phyloP scores from a whole-genome alignment of 2,797 vertebrate genomes.

The Amblyraja radiata region DNA sequence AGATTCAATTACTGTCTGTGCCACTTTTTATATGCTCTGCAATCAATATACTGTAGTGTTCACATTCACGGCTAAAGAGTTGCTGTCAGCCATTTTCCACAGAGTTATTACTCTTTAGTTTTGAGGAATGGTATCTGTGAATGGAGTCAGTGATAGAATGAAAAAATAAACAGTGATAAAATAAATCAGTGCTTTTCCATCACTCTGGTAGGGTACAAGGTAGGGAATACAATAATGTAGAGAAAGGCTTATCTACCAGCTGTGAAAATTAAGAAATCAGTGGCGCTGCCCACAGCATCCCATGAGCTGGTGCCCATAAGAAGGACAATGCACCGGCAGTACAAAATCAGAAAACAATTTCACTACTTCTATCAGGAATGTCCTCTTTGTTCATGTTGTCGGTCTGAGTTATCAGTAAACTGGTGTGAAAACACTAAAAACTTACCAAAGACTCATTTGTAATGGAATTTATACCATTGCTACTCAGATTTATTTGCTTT shows the following conservation, averaged over 20 bases:
- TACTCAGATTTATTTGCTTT: neutral
- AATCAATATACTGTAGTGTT: constrained; percentile 26
- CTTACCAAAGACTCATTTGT: neutral
- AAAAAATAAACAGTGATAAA: constrained; percentile 20
- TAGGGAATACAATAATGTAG: neutral
- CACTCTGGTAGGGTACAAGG: neutral
- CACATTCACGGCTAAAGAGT: constrained; percentile 17
- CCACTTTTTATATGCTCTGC: constrained; percentile 7
- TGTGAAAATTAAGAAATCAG: neutral
- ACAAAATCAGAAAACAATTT: neutral
- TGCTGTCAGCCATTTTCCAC: neutral
- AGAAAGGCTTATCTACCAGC: neutral
- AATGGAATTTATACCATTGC: neutral
- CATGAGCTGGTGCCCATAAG: neutral
- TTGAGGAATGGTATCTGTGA: constrained; percentile 11
- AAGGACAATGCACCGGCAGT: neutral
- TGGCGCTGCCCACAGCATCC: neutral
- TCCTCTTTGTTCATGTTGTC: neutral
- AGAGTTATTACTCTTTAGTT: neutral
- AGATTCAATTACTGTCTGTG: constrained; percentile 34
- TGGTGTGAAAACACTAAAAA: neutral
- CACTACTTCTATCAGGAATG: neutral
- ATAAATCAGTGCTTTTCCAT: neutral
- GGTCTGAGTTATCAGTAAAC: neutral
- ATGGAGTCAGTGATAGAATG: constrained; percentile 14